A percentile compares a stretch with the other conserved stretches of the same genome.
Evolutionary conservation across 2,888 invertebrate genomes (phyloP).

Genomic region (Temnothorax unifasciatus): DNA sequence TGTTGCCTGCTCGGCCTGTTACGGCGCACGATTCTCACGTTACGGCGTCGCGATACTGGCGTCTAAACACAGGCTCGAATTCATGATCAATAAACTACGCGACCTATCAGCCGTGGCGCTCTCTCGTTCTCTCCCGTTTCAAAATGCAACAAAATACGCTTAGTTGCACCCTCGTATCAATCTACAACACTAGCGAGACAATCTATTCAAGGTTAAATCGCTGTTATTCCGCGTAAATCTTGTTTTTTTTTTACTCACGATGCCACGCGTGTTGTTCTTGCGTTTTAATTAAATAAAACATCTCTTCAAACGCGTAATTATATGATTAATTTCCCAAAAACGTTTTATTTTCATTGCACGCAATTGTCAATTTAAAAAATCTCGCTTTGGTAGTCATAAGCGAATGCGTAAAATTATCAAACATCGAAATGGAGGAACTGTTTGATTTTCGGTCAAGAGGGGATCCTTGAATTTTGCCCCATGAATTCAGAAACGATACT

Average conservation of each 20-base stretch:
- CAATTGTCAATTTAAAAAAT: background rate
- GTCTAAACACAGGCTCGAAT: constrained; percentile 76
- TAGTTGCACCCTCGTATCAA: constrained; percentile 30
- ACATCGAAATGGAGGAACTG: background rate
- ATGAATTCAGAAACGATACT: too few relatives aligned
- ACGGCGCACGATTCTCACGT: constrained; percentile 66
- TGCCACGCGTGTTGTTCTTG: background rate
- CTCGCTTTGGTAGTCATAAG: background rate
- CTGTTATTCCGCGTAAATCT: background rate
- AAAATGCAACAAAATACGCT: constrained; percentile 46
- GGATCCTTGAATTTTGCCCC: too few relatives aligned
- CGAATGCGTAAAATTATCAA: background rate
- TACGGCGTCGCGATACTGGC: constrained; percentile 67
- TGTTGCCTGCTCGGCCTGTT: constrained; percentile 63
- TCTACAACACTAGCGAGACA: background rate
- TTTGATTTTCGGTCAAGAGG: too few relatives aligned
- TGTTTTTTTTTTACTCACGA: background rate
- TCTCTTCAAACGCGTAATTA: background rate
- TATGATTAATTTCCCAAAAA: background rate
- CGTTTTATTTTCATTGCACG: background rate
- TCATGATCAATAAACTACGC: constrained; percentile 73
- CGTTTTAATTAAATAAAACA: background rate
- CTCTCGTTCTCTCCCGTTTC: constrained; percentile 45
- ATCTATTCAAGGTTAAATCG: background rate
- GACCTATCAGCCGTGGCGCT: constrained; percentile 50